Evolutionary conservation across 1,140 invertebrate species (phyloP).

Genomic region (Helicoverpa armigera): DNA sequence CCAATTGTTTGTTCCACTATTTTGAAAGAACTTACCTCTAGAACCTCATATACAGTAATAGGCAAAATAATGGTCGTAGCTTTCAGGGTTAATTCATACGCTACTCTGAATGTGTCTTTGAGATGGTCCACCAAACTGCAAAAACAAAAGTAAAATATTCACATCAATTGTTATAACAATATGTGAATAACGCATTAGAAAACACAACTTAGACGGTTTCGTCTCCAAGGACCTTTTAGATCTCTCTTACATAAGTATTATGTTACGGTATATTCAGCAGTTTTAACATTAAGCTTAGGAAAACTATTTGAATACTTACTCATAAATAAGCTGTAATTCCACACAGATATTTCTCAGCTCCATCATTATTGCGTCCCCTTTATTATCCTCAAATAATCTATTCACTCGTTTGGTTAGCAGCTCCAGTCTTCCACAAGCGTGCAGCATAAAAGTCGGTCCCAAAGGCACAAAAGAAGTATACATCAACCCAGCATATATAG

Average conservation of each 20-base stretch:
- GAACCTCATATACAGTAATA: slow-evolving; percentile 60
- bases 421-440: slow-evolving; percentile 68
- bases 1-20: no score
- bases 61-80: slow-evolving; percentile 60
- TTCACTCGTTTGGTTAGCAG: slow-evolving; percentile 55
- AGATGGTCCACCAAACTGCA: slow-evolving; percentile 62
- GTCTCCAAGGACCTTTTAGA: neutral
- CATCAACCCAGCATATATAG: slow-evolving; percentile 52
- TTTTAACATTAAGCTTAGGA: no score
- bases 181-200: neutral
- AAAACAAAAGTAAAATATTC: slow-evolving; percentile 24
- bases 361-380: slow-evolving; percentile 37
- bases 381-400: slow-evolving; percentile 51
- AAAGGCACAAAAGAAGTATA: slow-evolving; percentile 62
- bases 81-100: slow-evolving; percentile 68
- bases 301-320: slow-evolving; percentile 49
- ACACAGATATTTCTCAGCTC: slow-evolving; percentile 56
- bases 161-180: neutral
- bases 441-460: slow-evolving; percentile 66
- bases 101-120: slow-evolving; percentile 57
- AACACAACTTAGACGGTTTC: no score
- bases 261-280: no score
- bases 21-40: slow-evolving; percentile 63
- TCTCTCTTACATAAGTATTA: no score
- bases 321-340: slow-evolving; percentile 54